Percentiles rank a stretch among this genome's conserved stretches.
Evolutionary conservation across 2,797 vertebrate genomes (phyloP).

Genomic region (Sebastes cheni): DNA sequence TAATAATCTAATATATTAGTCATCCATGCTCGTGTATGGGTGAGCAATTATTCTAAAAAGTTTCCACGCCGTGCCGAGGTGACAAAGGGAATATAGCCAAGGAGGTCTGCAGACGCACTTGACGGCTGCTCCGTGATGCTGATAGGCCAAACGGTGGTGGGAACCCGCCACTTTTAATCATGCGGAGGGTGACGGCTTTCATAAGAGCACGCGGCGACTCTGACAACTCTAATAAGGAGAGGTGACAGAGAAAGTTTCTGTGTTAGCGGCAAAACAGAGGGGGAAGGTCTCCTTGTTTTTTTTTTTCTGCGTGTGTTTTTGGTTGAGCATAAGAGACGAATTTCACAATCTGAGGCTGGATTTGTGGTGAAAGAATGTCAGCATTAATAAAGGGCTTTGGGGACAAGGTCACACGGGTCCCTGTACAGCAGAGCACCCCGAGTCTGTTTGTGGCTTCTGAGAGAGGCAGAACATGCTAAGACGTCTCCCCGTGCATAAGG

Average conservation of each 20-base stretch:
- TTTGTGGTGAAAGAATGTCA: constrained; percentile 99
- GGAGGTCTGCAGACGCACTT: constrained; percentile 73
- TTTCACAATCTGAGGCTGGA: constrained; percentile 94
- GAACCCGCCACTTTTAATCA: constrained; percentile 86
- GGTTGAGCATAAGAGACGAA: constrained; percentile 75
- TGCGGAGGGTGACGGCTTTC: constrained; percentile 87
- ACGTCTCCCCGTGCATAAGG: constrained; percentile 83
- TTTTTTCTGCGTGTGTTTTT: constrained; percentile 35
- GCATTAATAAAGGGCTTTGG: constrained; percentile 93
- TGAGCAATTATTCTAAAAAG: constrained; percentile 87
- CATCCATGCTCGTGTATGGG: constrained; percentile 77
- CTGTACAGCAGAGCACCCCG: constrained; percentile 68
- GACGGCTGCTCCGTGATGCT: constrained; percentile 81
- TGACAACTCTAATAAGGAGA: constrained; percentile 92
- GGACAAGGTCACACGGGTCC: constrained; percentile 86
- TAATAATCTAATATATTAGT: constrained; percentile 86
- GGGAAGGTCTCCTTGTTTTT: constrained; percentile 81
- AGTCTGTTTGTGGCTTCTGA: constrained; percentile 86
- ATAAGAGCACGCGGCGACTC: constrained; percentile 88
- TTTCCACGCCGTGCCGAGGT: constrained; percentile 76
- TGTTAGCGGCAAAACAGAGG: constrained; percentile 88
- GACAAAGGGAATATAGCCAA: constrained; percentile 81
- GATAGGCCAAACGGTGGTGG: constrained; percentile 85
- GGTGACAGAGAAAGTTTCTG: constrained; percentile 89
- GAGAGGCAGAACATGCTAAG: constrained; percentile 86